Base-by-base conservation (phyloP, 2,888 invertebrate species). In the Athalia rosae region DNA sequence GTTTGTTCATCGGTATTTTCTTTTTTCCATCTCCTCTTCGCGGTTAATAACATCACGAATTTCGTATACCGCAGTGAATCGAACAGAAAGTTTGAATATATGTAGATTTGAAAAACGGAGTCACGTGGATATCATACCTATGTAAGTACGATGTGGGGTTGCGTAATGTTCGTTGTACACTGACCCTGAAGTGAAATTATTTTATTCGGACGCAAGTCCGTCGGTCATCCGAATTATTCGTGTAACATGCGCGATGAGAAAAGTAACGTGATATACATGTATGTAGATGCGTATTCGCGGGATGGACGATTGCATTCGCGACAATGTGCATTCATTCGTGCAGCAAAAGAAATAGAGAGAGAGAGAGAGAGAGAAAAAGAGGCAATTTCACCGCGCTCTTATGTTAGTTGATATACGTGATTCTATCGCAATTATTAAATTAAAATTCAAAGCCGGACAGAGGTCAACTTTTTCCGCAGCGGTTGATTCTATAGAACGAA, bases 401-500 rank as follows among this genome's bases (percentile, higher is more conserved):
- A 53, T 53, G 48, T n/a, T 28, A 28, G 28, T 28, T 28, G 28
- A 67, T 8, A 67, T 50, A 11, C 9, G 50, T 53, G 62, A 47
- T 45, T 58, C 8, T 71, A 71, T 28, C 15, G 58, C 71, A 58
- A 71, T 71, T 13, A 58, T 71, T 71, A 58, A 58, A 71, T 71
- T 71, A 15, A 45, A 58, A 61, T 9, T 41, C 41, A 62, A 11
- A 41, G 28, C 45, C 9, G 53, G 8, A 13, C 58, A 58, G 71
- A 71, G 71, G 71, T 71, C 71, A 71, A 71, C 58, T 45, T 71
- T 71, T 71, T 71, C 71, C 71, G 71, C 71, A 45, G 71, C 15
- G 15, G 41, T 50, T 28, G 7, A 28, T 62, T 62, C 62, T 6
- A n/a, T n/a, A 58, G 11, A 58, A 11, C 11, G 11, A 8, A 56